Base-by-base conservation (phyloP, 2,797 vertebrate species). In the Lacerta viridis region DNA sequence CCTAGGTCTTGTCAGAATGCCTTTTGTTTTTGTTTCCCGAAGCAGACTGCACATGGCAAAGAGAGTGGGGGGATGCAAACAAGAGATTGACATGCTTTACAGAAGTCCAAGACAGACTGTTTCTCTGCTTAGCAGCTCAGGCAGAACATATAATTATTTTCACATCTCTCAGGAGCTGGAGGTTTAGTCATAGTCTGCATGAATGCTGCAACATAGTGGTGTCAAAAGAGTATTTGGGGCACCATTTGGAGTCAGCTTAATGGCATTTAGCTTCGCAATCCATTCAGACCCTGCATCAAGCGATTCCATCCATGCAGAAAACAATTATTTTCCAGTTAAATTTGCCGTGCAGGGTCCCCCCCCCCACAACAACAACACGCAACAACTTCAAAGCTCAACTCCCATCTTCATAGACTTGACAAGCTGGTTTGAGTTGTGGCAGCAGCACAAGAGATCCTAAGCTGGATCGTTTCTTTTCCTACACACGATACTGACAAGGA, bases 101-200 rank as follows among this genome's bases (percentile, higher is more conserved):
- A 90, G 84, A 93, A 93, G 29, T 78, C 77, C 8, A 55, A 94
- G 87, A 93, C 27, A 66, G 83, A 96, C 84, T 88, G 74, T 90
- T 95, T 94, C 84, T 91, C 41, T 39, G 88, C 78, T 93, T 95
- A 92, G 90, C 94, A 96, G 64, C 90, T 95, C 87, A 92, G 90
- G 90, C 90, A 96, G 93, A 96, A 94, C 46, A 55, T 93, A 86
- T 91, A 96, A 96, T 97, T 95, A 96, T 94, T 96, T 95, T 95
- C 92, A 93, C 74, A 91, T 94, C 85, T 96, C 94, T 75, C 76
- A 91, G 90, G 90, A 94, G 84, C 59, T 87, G 69, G 86, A 82
- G 77, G 92, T 92, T 94, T 90, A 85, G 77, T 78, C 8, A 92
- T 93, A 92, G 86, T 90, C 93, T 93, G 75, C 74, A 36, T 75